phyloP scores from a whole-genome alignment of 2,888 invertebrate species.

The Anthophora plumipes region DNA sequence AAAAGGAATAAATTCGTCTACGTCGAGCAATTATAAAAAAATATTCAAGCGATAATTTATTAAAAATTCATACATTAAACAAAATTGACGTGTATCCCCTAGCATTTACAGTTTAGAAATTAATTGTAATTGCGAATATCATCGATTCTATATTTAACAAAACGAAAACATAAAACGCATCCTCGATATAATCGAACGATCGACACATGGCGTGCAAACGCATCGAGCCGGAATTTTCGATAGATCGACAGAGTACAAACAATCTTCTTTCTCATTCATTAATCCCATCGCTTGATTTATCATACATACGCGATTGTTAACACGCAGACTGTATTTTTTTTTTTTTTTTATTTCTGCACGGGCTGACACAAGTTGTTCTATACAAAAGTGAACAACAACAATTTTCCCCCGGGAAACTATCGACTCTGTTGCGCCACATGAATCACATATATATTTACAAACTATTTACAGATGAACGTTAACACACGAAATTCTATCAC shows the following conservation, averaged over 20 bases:
- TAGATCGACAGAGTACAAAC: neutral
- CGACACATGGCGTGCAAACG: neutral
- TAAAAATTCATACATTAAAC: neutral
- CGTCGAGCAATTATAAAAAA: neutral
- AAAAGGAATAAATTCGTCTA: neutral
- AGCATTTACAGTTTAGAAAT: neutral
- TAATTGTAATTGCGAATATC: neutral
- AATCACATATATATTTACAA: constrained; percentile 62
- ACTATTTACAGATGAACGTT: constrained; percentile 58
- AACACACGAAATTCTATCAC: constrained; percentile 44
- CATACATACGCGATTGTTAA: constrained; percentile 60
- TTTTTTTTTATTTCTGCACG: neutral
- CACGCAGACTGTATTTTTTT: constrained; percentile 57
- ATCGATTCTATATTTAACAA: neutral
- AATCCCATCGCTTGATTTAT: constrained; percentile 26
- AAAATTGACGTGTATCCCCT: constrained; percentile 2
- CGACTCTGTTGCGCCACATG: constrained; percentile 49
- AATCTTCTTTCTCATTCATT: constrained; percentile 9
- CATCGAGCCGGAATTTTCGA: neutral
- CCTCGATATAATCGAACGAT: constrained; percentile 1
- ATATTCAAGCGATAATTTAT: neutral
- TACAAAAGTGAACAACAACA: no score
- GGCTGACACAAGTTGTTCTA: constrained; percentile 40
- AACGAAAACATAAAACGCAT: neutral
- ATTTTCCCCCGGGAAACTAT: constrained; percentile 3